Evolutionary conservation across 2,797 vertebrate genomes (phyloP).

Genomic region (Premnoplex brunnescens): DNA sequence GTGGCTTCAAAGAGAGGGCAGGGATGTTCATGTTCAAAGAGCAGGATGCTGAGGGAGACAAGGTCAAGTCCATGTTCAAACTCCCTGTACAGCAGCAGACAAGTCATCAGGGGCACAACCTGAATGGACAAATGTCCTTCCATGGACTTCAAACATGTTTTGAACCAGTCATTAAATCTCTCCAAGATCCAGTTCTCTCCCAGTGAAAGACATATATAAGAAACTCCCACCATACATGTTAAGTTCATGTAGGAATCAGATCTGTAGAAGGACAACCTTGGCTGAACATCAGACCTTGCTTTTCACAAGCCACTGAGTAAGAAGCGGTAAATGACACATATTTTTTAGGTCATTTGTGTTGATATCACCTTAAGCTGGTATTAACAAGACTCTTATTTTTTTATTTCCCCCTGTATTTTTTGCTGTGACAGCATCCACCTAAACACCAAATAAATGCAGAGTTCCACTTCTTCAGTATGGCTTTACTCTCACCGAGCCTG

Average conservation of each 20-base stretch:
- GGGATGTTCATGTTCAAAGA: background rate
- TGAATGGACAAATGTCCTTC: background rate
- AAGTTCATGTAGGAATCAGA: background rate
- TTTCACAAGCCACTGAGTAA: background rate
- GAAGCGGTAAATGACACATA: background rate
- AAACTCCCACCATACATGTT: fast-evolving
- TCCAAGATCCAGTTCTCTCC: background rate
- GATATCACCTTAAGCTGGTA: background rate
- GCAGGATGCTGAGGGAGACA: background rate
- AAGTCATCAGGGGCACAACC: background rate
- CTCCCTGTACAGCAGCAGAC: background rate
- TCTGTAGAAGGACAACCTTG: background rate
- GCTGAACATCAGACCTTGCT: background rate
- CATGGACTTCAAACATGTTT: background rate
- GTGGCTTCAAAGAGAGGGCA: background rate
- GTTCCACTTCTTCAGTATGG: background rate
- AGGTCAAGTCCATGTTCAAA: background rate
- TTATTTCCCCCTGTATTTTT: background rate
- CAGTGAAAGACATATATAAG: background rate
- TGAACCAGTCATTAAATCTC: background rate
- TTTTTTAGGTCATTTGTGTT: background rate
- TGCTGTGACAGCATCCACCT: background rate
- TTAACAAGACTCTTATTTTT: background rate
- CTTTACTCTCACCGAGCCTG: background rate
- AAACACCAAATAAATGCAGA: background rate